Evolutionary conservation across 2,113 vertebrate genomes (phyloP), one percentile per base, ranked within the genome.

Genomic region (Pelobates fuscus): DNA sequence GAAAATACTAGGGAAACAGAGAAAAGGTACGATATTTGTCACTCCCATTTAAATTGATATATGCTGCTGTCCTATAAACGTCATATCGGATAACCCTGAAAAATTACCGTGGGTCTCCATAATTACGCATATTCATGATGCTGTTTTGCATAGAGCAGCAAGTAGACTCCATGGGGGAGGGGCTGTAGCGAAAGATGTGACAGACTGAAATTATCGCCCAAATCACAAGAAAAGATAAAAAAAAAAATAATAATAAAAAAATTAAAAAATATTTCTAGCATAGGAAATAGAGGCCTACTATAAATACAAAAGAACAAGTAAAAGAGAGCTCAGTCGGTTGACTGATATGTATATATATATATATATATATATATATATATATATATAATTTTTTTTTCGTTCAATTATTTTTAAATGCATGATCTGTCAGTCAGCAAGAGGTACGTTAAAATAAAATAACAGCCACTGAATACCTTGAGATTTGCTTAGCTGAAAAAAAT

Each of bases 41-140:
- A 92, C 83, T 91, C 86, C 85, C 67, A 23, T 89, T 93, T 93
- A 93, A 88, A 86, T 77, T 94, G 93, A 95, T 93, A 80, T 88
- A 91, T 94, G 89, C 84, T 82, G 75, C 86, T 92, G 89, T 89
- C 88, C 92, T 90, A 93, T 92, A 94, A 94, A 96, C 82, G 90
- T 94, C 94, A 94, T 90, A 91, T 92, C 79, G 78, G 86, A 94
- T 96, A 97, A 95, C 87, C 85, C 87, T 88, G 92, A 90, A 91
- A 95, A 95, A 95, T 95, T 93, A 94, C 88, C 88, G 86, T 89
- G 84, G 89, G 91, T 92, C 84, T 90, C 88, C 89, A 92, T 94
- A 96, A 96, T 94, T 94, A 92, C 46, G 79, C 91, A 94, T 97
- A 95, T 96, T 94, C 92, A 94, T 92, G 86, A 89, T 77, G 78